Conservation (phyloP, 1,140 invertebrate species). For the Penaeus indicus region DNA sequence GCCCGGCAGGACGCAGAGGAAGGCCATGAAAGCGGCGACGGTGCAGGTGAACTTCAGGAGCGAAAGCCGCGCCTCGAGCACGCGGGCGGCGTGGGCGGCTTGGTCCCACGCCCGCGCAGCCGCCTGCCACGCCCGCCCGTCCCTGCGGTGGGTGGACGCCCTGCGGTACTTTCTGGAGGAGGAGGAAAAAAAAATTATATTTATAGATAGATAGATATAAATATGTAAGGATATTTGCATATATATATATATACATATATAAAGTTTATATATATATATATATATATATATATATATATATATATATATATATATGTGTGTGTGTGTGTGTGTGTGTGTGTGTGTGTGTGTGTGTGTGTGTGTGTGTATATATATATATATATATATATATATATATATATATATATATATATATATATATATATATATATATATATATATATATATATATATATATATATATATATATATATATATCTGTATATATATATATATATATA, state of each 20-base stretch:
- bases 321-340: no score
- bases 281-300: no score
- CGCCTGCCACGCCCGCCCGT: slow-evolving; percentile 24
- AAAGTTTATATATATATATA: no score
- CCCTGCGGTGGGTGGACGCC: slow-evolving; percentile 17
- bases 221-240: slow-evolving; percentile 29
- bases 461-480: no score
- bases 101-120: slow-evolving; percentile 12
- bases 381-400: no score
- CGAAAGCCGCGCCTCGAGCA: slow-evolving; percentile 36
- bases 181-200: slow-evolving; percentile 5
- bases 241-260: slow-evolving; percentile 11
- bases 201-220: slow-evolving; percentile 37
- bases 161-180: slow-evolving; percentile 46
- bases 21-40: not conserved
- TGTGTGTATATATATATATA: no score
- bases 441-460: no score
- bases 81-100: slow-evolving; percentile 9
- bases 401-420: no score
- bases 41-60: slow-evolving; percentile 8
- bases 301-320: no score
- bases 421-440: no score
- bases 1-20: slow-evolving; percentile 32
- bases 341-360: no score
- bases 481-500: no score